Evolutionary conservation across 2,888 invertebrate genomes (phyloP), one percentile per base, ranked within the genome.

Genomic region (Drosophila paracracens): DNA sequence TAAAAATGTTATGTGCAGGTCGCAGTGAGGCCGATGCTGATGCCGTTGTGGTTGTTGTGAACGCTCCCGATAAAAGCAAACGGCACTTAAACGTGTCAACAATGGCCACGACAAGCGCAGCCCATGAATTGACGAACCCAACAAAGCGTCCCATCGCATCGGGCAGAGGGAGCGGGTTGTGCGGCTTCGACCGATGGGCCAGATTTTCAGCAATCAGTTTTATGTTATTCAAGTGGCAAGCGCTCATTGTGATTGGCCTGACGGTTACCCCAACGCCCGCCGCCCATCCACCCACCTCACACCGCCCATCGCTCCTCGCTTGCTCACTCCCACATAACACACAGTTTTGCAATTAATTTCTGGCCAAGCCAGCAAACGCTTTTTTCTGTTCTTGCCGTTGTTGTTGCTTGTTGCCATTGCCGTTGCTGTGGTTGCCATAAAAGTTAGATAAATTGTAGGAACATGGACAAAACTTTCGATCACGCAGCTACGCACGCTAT

Each of bases 271-370:
- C n/a, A 11, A 10, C n/a, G 8, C 16, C 35, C 18, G 8, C 33
- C 29, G 53, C 31, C 48, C 35, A 16, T n/a, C 58, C 50, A 10
- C 25, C 38, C 7, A 16, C 1, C n/a, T n/a, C 36, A 40, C 11
- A 40, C 40, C 51, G 57, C 27, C 13, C 35, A 5, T 10, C 43
- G 43, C 11, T 46, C 29, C 58, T 21, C 8, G 57, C 33, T 31
- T 38, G 50, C 67, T 57, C 70, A 53, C 51, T 29, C 43, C 33
- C 57, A 75, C 52, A 74, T 73, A 72, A 75, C 88, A 74, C 76
- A 88, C 85, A 86, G 81, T 83, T 91, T 89, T 86, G 79, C 79
- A 89, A 90, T 91, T 91, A 86, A 86, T 86, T 91, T 90, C 78
- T 80, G 76, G 88, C 77, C 77, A 77, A 89, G 74, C 66, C 84